These are phyloP conservation scores for Aplochiton taeniatus DNA, from an alignment of 2,797 vertebrate genomes.

Conservation along the genomic window DNA sequence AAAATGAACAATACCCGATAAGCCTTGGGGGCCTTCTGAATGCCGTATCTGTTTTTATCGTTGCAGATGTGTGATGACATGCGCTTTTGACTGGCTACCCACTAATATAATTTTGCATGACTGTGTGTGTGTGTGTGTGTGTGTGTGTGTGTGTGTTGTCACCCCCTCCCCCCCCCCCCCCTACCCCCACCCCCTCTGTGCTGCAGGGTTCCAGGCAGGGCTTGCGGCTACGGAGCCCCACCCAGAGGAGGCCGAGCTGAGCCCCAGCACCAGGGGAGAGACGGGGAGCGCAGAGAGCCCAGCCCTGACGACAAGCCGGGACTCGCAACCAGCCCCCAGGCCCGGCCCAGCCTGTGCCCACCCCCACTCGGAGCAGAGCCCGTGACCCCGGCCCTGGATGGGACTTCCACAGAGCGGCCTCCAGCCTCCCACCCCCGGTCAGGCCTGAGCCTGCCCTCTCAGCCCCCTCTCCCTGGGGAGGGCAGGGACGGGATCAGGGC, in stretches of 20 bases:
- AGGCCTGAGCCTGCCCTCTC: constrained; percentile 53
- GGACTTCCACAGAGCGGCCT: constrained; percentile 32
- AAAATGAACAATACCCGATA: too few species aligned
- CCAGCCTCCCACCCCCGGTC: constrained; percentile 53
- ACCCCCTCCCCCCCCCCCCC: not conserved
- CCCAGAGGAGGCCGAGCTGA: constrained; percentile 69
- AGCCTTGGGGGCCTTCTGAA: too few species aligned
- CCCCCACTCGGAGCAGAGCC: constrained; percentile 29
- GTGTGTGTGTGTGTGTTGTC: constrained; percentile 28
- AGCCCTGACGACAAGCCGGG: constrained; percentile 61
- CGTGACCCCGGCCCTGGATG: not conserved
- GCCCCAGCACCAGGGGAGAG: constrained; percentile 70
- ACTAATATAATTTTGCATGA: not conserved
- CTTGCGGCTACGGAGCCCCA: constrained; percentile 70
- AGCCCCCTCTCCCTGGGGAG: constrained; percentile 56
- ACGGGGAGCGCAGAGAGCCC: constrained; percentile 64
- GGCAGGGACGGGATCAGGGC: constrained; percentile 68
- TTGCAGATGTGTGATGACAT: too few species aligned
- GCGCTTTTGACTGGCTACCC: too few species aligned
- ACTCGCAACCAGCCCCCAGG: constrained; percentile 10
- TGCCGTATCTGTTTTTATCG: too few species aligned
- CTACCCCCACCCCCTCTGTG: constrained; percentile 13
- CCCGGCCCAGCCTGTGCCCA: constrained; percentile 18
- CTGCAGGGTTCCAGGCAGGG: constrained; percentile 80
- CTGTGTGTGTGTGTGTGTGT: constrained; percentile 15